Evolutionary conservation across 2,113 vertebrate genomes (phyloP).

Genomic region (Tupaia chinensis): DNA sequence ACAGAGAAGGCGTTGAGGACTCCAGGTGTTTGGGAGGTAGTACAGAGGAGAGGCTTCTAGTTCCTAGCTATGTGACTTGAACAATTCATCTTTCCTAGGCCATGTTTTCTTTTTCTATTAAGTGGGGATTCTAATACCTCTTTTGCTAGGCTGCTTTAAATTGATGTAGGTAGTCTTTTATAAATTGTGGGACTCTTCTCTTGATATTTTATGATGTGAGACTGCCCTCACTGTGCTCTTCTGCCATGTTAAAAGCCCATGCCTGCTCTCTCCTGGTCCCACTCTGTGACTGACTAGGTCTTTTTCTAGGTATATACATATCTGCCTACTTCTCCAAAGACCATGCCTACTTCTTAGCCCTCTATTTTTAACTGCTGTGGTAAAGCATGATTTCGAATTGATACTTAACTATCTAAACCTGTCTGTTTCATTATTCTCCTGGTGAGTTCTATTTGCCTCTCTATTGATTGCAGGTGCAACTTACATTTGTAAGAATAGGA

Average conservation of each 20-base stretch:
- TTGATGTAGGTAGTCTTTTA: not conserved
- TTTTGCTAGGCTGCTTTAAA: slow-evolving; percentile 25
- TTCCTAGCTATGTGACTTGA: not conserved
- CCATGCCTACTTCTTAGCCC: not conserved
- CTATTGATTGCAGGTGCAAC: not conserved
- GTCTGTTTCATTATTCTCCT: not conserved
- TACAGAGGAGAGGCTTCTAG: not conserved
- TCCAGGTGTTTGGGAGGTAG: not conserved
- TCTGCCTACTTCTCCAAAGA: not conserved
- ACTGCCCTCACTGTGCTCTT: not conserved
- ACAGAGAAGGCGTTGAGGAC: not conserved
- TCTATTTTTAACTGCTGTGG: slow-evolving; percentile 20
- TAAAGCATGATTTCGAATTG: slow-evolving; percentile 43
- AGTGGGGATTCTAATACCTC: not conserved
- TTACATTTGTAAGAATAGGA: slow-evolving; percentile 42
- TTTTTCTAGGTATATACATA: not conserved
- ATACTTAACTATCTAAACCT: slow-evolving; percentile 36
- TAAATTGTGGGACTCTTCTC: not conserved
- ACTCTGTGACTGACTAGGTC: not conserved
- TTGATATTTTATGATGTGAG: not conserved
- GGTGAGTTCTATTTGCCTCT: slow-evolving; percentile 62
- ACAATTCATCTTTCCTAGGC: not conserved
- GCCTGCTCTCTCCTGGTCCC: not conserved
- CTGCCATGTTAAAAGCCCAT: not conserved
- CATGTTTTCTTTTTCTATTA: not conserved